Evolutionary conservation across 2,797 vertebrate genomes (phyloP).

Genomic region (Pteropus rufus): DNA sequence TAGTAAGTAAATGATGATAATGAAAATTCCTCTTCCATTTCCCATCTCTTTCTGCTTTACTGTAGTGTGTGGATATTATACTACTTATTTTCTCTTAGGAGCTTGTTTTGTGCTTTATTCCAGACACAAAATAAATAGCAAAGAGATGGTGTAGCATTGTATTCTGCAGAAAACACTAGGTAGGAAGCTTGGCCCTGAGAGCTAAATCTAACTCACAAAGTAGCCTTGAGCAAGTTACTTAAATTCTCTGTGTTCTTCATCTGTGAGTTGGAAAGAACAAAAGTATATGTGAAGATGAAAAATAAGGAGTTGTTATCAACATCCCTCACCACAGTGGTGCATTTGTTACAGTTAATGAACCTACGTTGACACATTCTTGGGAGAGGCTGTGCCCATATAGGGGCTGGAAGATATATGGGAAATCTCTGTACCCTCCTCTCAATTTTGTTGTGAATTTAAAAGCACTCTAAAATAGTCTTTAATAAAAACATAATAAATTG

Average conservation of each 20-base stretch:
- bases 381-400: no score
- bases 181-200: background rate
- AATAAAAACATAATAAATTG: background rate
- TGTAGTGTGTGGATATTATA: background rate
- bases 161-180: background rate
- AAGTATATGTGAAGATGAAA: background rate
- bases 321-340: background rate
- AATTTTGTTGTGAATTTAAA: background rate
- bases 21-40: background rate
- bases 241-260: background rate
- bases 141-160: background rate
- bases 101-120: background rate
- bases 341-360: background rate
- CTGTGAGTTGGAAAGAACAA: background rate
- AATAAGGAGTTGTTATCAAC: background rate
- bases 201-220: background rate
- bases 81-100: background rate
- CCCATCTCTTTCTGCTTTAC: background rate
- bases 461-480: background rate
- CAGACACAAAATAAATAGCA: background rate
- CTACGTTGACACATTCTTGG: rapidly evolving
- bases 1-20: background rate
- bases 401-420: background rate
- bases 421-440: background rate
- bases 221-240: background rate